phyloP scores from a whole-genome alignment of 2,888 invertebrate genomes.

The Philopedon plagiatum region DNA sequence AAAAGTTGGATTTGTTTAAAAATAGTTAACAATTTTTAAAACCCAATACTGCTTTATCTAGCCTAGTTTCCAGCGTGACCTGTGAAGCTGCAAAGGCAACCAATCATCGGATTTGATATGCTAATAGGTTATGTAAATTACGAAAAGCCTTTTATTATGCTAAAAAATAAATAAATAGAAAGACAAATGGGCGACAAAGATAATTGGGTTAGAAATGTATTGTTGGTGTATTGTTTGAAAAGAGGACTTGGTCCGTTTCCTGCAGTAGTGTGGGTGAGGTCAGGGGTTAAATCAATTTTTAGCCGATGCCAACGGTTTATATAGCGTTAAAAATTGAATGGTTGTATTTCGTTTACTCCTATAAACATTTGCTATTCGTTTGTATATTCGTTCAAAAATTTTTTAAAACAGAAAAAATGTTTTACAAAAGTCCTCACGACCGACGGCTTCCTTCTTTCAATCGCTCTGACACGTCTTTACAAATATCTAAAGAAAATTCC shows the following conservation, averaged over 20 bases:
- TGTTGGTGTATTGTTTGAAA: not conserved
- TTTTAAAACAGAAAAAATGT: too few relatives aligned
- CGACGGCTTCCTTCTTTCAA: too few relatives aligned
- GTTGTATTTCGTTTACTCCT: not conserved
- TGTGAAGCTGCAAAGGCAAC: not conserved
- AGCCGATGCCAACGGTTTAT: not conserved
- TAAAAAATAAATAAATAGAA: not conserved
- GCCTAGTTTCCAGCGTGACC: not conserved
- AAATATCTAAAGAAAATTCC: too few relatives aligned
- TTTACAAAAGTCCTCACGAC: too few relatives aligned
- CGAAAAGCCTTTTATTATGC: not conserved
- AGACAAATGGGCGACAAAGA: not conserved
- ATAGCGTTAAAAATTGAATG: too few relatives aligned
- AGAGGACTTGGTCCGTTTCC: not conserved
- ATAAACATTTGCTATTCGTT: too few relatives aligned
- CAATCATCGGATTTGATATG: not conserved
- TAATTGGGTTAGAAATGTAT: not conserved
- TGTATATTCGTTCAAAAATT: too few relatives aligned
- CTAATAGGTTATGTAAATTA: constrained; percentile 5
- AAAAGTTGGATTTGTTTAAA: constrained; percentile 26
- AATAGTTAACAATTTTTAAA: too few relatives aligned
- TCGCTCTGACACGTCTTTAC: too few relatives aligned
- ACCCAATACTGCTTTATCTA: not conserved
- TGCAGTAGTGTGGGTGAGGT: constrained; percentile 13
- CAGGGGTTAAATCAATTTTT: constrained; percentile 24